A percentile compares a stretch with the other conserved stretches of the same genome.
These are phyloP conservation scores for Centroberyx gerrardi DNA, from an alignment of 2,797 vertebrate species.

Conservation along the genomic window DNA sequence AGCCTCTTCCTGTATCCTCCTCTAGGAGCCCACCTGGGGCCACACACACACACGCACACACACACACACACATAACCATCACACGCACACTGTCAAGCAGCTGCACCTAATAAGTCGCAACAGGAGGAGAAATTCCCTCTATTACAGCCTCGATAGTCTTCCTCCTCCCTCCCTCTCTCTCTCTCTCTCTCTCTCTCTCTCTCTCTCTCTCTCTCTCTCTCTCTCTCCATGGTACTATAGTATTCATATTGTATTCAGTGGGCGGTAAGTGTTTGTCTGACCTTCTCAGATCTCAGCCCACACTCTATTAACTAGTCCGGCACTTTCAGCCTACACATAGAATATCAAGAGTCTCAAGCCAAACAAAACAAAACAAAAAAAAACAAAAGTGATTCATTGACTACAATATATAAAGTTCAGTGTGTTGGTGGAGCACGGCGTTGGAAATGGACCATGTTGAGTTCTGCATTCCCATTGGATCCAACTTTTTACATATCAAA, in stretches of 20 bases:
- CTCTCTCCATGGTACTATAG: slow-evolving; percentile 9
- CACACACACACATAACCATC: slow-evolving; percentile 1
- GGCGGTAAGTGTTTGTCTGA: slow-evolving; percentile 56
- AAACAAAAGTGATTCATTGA: slow-evolving; percentile 8
- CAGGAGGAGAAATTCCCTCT: slow-evolving; percentile 24
- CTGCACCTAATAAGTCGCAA: slow-evolving; percentile 55
- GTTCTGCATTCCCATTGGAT: background rate
- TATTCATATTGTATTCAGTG: slow-evolving; percentile 35
- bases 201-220: background rate
- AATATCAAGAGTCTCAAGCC: slow-evolving; percentile 39
- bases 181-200: background rate
- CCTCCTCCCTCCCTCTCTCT: background rate
- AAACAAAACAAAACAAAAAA: slow-evolving; percentile 15
- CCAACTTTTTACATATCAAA: background rate
- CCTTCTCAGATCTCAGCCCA: slow-evolving; percentile 51
- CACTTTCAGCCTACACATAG: slow-evolving; percentile 33
- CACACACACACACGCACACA: slow-evolving; percentile 15
- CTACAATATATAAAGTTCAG: slow-evolving; percentile 6
- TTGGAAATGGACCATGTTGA: background rate
- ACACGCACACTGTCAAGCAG: slow-evolving; percentile 45
- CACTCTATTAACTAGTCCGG: slow-evolving; percentile 17
- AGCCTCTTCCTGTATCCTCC: slow-evolving; percentile 69
- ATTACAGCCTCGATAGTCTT: background rate
- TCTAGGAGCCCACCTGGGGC: slow-evolving; percentile 65
- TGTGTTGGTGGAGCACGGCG: background rate